Evolutionary conservation across 2,113 vertebrate genomes (phyloP), one percentile per base, ranked within the genome.

Genomic region (Amphilophus citrinellus): DNA sequence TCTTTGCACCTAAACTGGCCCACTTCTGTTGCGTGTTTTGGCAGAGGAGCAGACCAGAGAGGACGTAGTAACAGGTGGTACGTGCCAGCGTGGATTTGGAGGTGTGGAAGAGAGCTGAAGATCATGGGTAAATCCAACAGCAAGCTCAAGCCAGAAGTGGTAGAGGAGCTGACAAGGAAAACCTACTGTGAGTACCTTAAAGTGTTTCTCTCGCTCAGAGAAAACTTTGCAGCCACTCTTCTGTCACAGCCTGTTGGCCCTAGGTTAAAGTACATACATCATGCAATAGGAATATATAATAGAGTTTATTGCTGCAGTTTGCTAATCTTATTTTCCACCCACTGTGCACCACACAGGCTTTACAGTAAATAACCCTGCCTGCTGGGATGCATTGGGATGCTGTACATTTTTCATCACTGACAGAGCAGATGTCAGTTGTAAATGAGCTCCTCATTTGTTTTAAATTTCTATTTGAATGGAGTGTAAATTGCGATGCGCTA

Each of bases 81-180:
- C 47, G 79, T 89, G 83, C 86, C 90, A 88, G 80, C 58, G 86
- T 92, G 91, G 92, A 90, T 87, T 84, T 80, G 90, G 87, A 91
- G 89, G 88, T 81, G 88, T 61, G 83, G 88, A 88, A 84, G 76
- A 84, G 83, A 87, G 89, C 83, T 89, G 80, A 88, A 87, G 85
- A 95, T 91, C 94, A 98, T 98, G 97, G 97, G 97, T 62, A 98
- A 98, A 94, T 98, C 97, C 85, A 98, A 98, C 96, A 98, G 97
- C 96, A 98, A 98, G 94, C 95, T 98, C 90, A 98, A 98, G 92
- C 97, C 97, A 59, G 97, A 98, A 95, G 97, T 97, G 89, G 97
- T 98, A 93, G 97, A 98, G 91, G 97, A 98, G 84, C 93, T 98
- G 93, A 98, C 97, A 77, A 96, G 97, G 90, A 98, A 98, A 87